Base-by-base conservation (phyloP, 2,888 invertebrate genomes). In the Salpingus planirostris region DNA sequence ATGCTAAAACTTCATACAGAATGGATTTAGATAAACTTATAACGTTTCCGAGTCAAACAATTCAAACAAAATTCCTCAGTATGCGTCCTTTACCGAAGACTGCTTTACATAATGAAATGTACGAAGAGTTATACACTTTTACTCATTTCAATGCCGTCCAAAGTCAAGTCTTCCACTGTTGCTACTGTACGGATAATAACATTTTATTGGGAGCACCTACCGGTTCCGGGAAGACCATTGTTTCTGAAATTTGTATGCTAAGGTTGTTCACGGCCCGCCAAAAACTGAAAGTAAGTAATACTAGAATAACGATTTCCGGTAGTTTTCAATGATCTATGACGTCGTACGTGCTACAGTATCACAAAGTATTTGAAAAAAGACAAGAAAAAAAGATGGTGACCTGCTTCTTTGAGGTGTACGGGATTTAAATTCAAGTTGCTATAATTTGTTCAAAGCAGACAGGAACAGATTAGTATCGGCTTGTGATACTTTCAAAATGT, bases 121-220 rank as follows among this genome's bases (percentile, higher is more conserved):
- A 80, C 54, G 85, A 96, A 60, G 69, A 75, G 28, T 69, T 98
- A 2, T 98, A 93, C 68, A 74, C 71, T 39, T 98, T 96, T 64
- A 78, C 80, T 0, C 93, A 95, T 62, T 98, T 98, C 69, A 99
- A 99, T 68, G 95, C 97, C 1, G 92, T 99, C 44, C 97, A 97
- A 67, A 95, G 95, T 0, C 96, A 98, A 69, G 84, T 98, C 42
- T 99, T 98, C 64, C 92, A 96, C 64, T 86, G 89, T 26, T 68
- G 98, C 3, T 98, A 93, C 64, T 87, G 97, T 58, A 92, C 91
- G 0, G 92, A 98, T 54, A 76, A 80, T 47, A 97, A 97, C 59
- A 86, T 93, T 4, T 67, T 99, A 13, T 68, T 98, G 3, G 95
- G 95, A 0, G 97, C 97, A 0, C 95, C 95, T 0, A 96, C 95